A percentile compares a stretch with the other conserved stretches of the same genome.
Conservation (phyloP, 2,113 vertebrate species). For the Chauna torquata region DNA sequence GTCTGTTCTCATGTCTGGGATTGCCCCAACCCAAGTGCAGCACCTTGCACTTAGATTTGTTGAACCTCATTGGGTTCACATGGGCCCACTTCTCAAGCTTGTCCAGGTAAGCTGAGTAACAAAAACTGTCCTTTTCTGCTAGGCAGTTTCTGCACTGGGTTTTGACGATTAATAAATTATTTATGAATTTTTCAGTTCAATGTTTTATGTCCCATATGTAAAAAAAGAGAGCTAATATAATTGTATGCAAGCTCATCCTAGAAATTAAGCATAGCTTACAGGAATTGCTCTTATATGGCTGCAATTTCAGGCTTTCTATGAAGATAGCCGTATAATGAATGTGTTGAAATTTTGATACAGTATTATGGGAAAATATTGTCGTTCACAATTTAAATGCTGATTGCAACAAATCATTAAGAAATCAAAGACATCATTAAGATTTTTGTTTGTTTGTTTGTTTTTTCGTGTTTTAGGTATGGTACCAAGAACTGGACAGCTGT, state of each 20-base stretch:
- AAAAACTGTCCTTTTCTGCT: neutral
- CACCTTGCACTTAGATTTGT: too few relatives aligned
- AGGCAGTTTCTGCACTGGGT: neutral
- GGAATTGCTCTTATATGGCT: neutral
- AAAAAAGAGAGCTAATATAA: neutral
- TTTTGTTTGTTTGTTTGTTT: neutral
- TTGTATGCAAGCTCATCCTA: neutral
- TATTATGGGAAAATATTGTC: neutral
- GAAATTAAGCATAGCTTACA: neutral
- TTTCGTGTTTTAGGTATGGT: neutral
- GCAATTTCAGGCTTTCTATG: neutral
- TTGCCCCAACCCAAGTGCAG: too few relatives aligned
- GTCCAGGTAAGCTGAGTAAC: too few relatives aligned
- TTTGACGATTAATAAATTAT: neutral
- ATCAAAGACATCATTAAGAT: neutral
- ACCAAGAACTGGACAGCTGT: neutral
- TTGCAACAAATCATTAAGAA: neutral
- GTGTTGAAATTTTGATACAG: neutral
- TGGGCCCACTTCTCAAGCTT: too few relatives aligned
- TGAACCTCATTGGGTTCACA: too few relatives aligned
- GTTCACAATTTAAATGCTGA: neutral
- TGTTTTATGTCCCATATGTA: neutral
- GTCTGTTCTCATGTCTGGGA: too few relatives aligned
- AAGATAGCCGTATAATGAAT: neutral
- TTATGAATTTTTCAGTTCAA: conserved; percentile 40